Evolutionary conservation across 2,113 vertebrate species (phyloP).

Genomic region (Phyllopteryx taeniolatus): DNA sequence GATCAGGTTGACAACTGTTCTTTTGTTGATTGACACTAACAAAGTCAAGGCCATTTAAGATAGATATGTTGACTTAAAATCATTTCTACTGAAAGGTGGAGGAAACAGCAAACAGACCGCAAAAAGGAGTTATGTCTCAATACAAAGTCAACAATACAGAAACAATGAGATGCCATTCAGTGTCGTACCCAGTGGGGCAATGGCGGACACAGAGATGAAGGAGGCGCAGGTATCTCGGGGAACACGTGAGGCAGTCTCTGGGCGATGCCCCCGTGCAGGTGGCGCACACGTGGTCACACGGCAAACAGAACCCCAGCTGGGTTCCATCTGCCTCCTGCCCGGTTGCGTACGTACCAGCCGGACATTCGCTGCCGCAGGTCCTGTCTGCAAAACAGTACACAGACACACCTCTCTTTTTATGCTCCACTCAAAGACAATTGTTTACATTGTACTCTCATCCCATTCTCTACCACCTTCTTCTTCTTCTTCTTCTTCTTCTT

Average conservation of each 20-base stretch:
- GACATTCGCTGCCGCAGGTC: slow-evolving; percentile 68
- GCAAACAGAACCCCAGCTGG: slow-evolving; percentile 69
- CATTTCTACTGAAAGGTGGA: neutral
- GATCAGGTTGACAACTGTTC: neutral
- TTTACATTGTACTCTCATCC: neutral
- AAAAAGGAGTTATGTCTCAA: neutral
- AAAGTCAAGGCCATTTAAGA: neutral
- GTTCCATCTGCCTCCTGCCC: slow-evolving; percentile 67
- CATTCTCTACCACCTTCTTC: too few relatives aligned
- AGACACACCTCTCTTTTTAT: neutral
- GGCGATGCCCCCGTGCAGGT: slow-evolving; percentile 66
- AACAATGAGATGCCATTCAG: neutral
- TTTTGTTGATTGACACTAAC: neutral
- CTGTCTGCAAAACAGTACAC: slow-evolving; percentile 52
- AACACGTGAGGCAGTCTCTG: slow-evolving; percentile 72
- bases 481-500: too few relatives aligned
- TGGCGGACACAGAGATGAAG: slow-evolving; percentile 71
- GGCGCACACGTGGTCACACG: slow-evolving; percentile 69
- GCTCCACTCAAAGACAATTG: neutral
- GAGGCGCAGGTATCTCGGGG: slow-evolving; percentile 63
- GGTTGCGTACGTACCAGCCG: slow-evolving; percentile 58
- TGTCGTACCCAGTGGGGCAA: slow-evolving; percentile 72
- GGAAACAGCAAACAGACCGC: neutral
- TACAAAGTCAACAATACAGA: neutral
- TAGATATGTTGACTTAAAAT: neutral